These are phyloP conservation scores for Ormyrus pomaceus DNA, from an alignment of 2,888 invertebrate species.

Conservation along the genomic window DNA sequence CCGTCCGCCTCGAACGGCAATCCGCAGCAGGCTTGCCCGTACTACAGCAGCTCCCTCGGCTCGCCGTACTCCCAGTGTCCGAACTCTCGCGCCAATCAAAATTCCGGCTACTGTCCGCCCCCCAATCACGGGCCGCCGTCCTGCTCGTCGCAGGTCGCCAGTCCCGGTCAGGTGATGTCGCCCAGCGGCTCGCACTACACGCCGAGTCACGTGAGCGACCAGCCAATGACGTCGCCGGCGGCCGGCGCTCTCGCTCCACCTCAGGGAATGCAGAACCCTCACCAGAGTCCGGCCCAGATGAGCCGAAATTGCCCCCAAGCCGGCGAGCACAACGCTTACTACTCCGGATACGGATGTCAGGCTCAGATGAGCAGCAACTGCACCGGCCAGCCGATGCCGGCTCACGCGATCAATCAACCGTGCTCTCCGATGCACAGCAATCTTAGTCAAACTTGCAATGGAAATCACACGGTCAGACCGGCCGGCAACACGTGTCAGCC, in stretches of 20 bases:
- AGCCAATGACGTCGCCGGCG: slow-evolving; percentile 72
- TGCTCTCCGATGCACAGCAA: slow-evolving; percentile 61
- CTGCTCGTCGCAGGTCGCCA: slow-evolving; percentile 60
- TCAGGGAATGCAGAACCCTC: slow-evolving; percentile 68
- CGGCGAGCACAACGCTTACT: slow-evolving; percentile 64
- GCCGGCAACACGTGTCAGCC: slow-evolving; percentile 65
- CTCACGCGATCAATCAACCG: slow-evolving; percentile 53
- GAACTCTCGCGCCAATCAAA: slow-evolving; percentile 67
- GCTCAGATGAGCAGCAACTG: slow-evolving; percentile 62
- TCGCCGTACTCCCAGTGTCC: slow-evolving; percentile 70
- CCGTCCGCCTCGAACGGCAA: slow-evolving; percentile 4
- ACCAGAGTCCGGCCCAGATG: slow-evolving; percentile 71
- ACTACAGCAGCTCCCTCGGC: slow-evolving; percentile 65
- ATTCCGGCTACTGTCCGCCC: slow-evolving; percentile 69
- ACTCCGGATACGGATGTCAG: slow-evolving; percentile 67
- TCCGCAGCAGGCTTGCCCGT: slow-evolving; percentile 62
- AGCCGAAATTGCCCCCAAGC: slow-evolving; percentile 69
- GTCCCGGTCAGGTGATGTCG: slow-evolving; percentile 56
- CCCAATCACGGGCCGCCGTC: slow-evolving; percentile 66
- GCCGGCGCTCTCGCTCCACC: slow-evolving; percentile 72
- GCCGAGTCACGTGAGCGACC: slow-evolving; percentile 70
- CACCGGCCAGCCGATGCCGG: slow-evolving; percentile 59
- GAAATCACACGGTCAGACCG: slow-evolving; percentile 59
- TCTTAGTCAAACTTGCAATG: slow-evolving; percentile 61
- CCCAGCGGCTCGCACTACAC: slow-evolving; percentile 69